These are phyloP conservation scores for Bubalus kerabau DNA, from an alignment of 2,113 vertebrate genomes.

Conservation along the genomic window DNA sequence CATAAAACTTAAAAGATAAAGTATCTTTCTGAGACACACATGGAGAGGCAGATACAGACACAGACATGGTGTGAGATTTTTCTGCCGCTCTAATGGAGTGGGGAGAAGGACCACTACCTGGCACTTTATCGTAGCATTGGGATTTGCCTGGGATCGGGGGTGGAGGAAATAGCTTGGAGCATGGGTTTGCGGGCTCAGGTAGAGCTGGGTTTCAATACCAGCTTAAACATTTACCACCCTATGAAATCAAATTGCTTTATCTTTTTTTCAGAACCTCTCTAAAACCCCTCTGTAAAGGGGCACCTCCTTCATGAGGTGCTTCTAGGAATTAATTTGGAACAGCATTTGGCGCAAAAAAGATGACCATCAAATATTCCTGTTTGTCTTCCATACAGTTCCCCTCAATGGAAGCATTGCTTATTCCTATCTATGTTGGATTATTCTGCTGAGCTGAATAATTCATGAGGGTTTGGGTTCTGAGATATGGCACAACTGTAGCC, in stretches of 20 bases:
- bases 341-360: not conserved
- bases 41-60: slow-evolving; percentile 43
- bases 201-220: not conserved
- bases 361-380: not conserved
- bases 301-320: not conserved
- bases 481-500: not conserved
- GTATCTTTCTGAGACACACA: slow-evolving; percentile 65
- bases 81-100: not conserved
- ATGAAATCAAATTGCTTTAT: not conserved
- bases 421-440: slow-evolving; percentile 14
- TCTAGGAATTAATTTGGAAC: not conserved
- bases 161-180: too few species aligned
- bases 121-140: fast-evolving
- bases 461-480: slow-evolving; percentile 38
- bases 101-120: not conserved
- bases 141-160: not conserved
- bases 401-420: not conserved
- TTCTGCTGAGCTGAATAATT: slow-evolving; percentile 53
- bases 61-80: not conserved
- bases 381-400: not conserved
- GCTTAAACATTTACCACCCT: not conserved
- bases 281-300: not conserved
- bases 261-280: not conserved
- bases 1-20: slow-evolving; percentile 72
- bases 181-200: too few species aligned